Evolutionary conservation across 2,888 invertebrate species (phyloP).

Genomic region (Epicampocera succincta): DNA sequence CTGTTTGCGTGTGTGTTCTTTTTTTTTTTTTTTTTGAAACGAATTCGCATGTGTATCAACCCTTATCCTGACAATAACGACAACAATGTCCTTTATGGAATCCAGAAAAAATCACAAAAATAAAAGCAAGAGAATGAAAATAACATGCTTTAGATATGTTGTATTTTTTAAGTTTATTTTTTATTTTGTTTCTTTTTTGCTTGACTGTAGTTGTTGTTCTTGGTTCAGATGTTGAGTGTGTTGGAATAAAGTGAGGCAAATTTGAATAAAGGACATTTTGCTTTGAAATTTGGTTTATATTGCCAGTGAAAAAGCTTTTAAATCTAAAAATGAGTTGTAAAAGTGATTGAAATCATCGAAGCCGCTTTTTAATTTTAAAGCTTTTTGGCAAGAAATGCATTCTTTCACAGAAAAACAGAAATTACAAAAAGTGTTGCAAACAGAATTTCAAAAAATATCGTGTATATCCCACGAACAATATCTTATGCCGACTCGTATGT

Average conservation of each 20-base stretch:
- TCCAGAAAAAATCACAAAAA: slow-evolving; percentile 48
- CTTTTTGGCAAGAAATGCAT: no score
- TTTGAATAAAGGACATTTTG: slow-evolving; percentile 2
- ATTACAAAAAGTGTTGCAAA: no score
- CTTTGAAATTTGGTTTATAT: neutral
- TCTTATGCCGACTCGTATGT: no score
- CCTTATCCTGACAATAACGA: slow-evolving; percentile 67
- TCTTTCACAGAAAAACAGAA: no score
- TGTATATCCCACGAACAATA: no score
- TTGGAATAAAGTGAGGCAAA: slow-evolving; percentile 10
- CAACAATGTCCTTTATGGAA: slow-evolving; percentile 63
- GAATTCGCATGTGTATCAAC: slow-evolving; percentile 57
- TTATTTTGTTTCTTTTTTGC: slow-evolving; percentile 1
- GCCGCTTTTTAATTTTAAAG: no score
- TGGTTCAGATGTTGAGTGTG: slow-evolving; percentile 17
- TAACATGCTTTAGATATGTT: slow-evolving; percentile 62
- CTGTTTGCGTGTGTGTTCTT: slow-evolving; percentile 11
- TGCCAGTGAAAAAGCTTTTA: no score
- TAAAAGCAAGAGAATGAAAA: slow-evolving; percentile 56
- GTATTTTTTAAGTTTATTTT: slow-evolving; percentile 13
- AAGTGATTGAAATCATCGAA: no score
- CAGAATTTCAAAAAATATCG: no score
- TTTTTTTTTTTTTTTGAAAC: slow-evolving; percentile 28
- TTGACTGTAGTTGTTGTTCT: slow-evolving; percentile 1
- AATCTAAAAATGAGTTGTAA: no score